phyloP scores from a whole-genome alignment of 2,113 vertebrate genomes.

The Alligator mississippiensis region DNA sequence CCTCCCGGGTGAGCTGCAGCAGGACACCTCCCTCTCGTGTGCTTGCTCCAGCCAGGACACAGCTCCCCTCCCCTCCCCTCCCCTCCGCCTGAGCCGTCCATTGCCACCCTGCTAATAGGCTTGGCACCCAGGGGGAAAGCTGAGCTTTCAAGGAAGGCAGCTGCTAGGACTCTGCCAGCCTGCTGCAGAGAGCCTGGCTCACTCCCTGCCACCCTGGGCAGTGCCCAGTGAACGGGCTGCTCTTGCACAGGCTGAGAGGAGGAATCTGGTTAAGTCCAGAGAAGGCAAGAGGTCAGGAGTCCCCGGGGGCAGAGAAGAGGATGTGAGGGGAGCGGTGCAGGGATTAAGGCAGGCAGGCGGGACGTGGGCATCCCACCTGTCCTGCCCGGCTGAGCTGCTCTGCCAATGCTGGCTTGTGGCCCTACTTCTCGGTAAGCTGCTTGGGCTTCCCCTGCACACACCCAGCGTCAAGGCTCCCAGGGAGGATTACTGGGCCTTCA shows the following conservation, averaged over 20 bases:
- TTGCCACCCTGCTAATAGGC: not conserved
- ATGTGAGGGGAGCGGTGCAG: not conserved
- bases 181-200: no score
- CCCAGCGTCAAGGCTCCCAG: not conserved
- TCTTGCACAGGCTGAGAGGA: not conserved
- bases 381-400: not conserved
- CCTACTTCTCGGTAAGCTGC: not conserved
- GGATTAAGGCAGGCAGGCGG: not conserved
- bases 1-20: no score
- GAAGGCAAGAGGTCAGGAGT: not conserved
- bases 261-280: not conserved
- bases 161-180: not conserved
- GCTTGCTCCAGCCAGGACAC: no score
- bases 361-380: not conserved
- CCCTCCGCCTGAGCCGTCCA: not conserved
- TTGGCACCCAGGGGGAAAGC: not conserved
- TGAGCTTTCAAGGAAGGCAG: not conserved
- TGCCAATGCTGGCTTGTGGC: not conserved
- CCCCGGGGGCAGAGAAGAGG: no score
- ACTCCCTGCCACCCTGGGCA: not conserved
- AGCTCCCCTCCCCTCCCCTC: no score
- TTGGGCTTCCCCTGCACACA: not conserved
- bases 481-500: not conserved
- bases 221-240: not conserved
- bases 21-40: no score